Evolutionary conservation across 35 echinoderm and acorn worm species (phyloP).

Genomic region (Apostichopus californicus): DNA sequence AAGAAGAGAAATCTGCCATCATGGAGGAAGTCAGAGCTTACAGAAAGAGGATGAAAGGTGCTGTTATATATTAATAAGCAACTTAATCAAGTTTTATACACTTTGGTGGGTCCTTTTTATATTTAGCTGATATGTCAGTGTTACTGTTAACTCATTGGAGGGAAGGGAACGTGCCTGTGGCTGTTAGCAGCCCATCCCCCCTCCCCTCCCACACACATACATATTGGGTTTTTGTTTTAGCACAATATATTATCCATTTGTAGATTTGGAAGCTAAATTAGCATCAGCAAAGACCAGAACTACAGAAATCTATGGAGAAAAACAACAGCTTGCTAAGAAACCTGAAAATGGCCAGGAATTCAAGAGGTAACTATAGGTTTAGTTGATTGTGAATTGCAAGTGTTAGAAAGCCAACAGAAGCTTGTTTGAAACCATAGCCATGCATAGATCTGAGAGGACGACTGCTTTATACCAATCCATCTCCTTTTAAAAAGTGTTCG

Average conservation of each 20-base stretch:
- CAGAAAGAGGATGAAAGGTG: background rate
- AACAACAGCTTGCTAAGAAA: conserved; percentile 27
- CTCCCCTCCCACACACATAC: too few relatives aligned
- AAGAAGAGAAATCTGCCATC: conserved; percentile 8
- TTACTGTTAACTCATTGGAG: background rate
- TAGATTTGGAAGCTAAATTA: conserved; percentile 1
- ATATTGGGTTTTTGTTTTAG: too few relatives aligned
- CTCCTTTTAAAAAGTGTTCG: too few relatives aligned
- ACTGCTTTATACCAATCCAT: too few relatives aligned
- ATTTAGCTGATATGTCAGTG: too few relatives aligned
- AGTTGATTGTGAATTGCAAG: too few relatives aligned
- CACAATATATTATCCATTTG: background rate
- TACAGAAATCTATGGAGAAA: background rate
- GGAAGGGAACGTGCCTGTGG: background rate
- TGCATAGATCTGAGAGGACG: too few relatives aligned
- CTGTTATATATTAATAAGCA: background rate
- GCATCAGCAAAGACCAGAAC: conserved; percentile 11
- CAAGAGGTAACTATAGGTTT: background rate
- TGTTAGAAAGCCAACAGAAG: too few relatives aligned
- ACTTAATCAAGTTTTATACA: too few relatives aligned
- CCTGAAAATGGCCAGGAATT: conserved; percentile 42
- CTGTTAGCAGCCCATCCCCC: too few relatives aligned
- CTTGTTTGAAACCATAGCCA: too few relatives aligned
- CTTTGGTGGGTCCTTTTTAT: too few relatives aligned
- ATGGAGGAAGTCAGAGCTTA: conserved; percentile 35